phyloP scores from a whole-genome alignment of 2,113 vertebrate species.

The Piaya cayana region DNA sequence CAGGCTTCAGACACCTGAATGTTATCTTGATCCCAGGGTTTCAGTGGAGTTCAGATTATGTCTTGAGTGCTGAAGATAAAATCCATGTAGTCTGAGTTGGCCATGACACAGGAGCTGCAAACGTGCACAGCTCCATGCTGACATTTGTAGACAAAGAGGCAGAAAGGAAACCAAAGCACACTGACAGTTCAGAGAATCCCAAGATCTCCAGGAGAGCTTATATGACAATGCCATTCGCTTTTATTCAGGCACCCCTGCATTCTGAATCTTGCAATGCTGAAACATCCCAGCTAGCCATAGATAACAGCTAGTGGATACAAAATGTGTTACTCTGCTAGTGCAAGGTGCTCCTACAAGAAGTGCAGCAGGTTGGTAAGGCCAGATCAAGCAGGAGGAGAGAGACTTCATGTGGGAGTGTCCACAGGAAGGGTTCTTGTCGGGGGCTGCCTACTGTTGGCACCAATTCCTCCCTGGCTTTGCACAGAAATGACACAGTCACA shows the following conservation, averaged over 20 bases:
- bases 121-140: not conserved
- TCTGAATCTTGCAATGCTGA: not conserved
- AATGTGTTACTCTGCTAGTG: not conserved
- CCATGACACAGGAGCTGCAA: not conserved
- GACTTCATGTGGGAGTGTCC: not conserved
- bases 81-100: not conserved
- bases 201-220: not conserved
- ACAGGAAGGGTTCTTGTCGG: not conserved
- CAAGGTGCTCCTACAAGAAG: not conserved
- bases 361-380: not conserved
- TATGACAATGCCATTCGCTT: not conserved
- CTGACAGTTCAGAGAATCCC: not conserved
- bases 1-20: not conserved
- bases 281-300: not conserved
- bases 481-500: not conserved
- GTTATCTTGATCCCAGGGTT: not conserved
- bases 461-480: not conserved
- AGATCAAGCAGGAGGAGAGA: not conserved
- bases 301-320: not conserved
- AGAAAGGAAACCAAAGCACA: not conserved
- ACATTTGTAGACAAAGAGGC: not conserved
- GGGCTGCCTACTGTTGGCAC: not conserved
- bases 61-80: not conserved
- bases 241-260: not conserved
- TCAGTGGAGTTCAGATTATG: not conserved